phyloP scores from a whole-genome alignment of 2,797 vertebrate genomes.

The Falco columbarius region DNA sequence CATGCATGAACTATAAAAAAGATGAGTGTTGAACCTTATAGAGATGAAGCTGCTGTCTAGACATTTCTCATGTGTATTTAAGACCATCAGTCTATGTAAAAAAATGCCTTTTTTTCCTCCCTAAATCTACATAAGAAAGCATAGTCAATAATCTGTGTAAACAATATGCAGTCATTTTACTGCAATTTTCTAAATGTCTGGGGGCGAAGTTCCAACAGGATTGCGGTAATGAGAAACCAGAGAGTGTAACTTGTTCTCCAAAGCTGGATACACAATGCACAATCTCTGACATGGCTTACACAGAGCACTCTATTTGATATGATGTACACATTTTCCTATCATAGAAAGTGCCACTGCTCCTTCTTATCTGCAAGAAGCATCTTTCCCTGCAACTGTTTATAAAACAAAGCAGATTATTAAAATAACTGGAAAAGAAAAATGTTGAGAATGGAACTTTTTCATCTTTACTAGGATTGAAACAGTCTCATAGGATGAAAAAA shows the following conservation, averaged over 20 bases:
- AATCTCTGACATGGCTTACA: not conserved
- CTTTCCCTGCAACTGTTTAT: not conserved
- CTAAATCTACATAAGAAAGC: constrained; percentile 9
- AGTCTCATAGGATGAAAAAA: not conserved
- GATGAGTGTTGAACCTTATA: not conserved
- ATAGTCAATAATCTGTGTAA: constrained; percentile 39
- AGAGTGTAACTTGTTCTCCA: not conserved
- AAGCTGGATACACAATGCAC: not conserved
- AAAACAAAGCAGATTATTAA: constrained; percentile 11
- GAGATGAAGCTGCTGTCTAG: constrained; percentile 24
- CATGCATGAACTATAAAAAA: not conserved
- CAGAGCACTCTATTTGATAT: not conserved
- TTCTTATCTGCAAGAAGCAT: not conserved
- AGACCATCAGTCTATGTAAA: not conserved
- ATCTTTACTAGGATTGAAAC: not conserved
- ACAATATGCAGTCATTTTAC: constrained; percentile 22
- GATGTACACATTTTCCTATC: not conserved
- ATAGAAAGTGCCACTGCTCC: not conserved
- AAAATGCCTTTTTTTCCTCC: not conserved
- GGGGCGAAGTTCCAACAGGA: constrained; percentile 1
- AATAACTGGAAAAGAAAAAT: not conserved
- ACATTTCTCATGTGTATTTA: not conserved
- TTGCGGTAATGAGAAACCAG: constrained; percentile 41
- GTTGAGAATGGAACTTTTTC: not conserved
- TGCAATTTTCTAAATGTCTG: constrained; percentile 17